Evolutionary conservation across 1,140 invertebrate species (phyloP), one percentile per base, ranked within the genome.

Genomic region (Chironomus striatipennis): DNA sequence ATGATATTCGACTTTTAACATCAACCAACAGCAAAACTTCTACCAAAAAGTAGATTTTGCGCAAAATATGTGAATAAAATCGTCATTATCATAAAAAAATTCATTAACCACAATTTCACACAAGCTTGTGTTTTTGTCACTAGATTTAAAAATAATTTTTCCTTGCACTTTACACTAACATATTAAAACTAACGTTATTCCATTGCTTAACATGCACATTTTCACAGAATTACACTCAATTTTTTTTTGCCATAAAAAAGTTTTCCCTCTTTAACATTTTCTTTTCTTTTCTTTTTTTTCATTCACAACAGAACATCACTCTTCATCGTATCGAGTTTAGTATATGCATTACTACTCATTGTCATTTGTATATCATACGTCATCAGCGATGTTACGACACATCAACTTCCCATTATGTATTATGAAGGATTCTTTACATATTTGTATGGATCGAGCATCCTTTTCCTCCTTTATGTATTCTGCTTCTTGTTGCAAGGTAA

Each of bases 361-460:
- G 93, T 96, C 75, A 89, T 96, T 18, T 96, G 94, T 85, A 89
- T 96, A 81, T 93, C 93, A 75, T 95, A 94, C 82, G 92, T 96
- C 77, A 92, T 96, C 80, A 93, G 93, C 79, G 93, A 97, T 86
- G 93, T 95, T 78, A 92, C 95, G 78, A 96, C 94, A 74, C 91
- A 95, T 83, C 93, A 92, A 83, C 87, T 96, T 75, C 94, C 95
- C 73, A 88, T 95, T 43, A 87, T 90, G 82, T 96, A 93, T 84
- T 96, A 96, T 86, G 94, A 99, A 90, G 94, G 93, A 75, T 98
- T 98, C 86, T 98, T 98, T 86, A 95, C 97, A 70, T 99, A 97
- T 84, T 88, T 99, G 70, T 98, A 98, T 84, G 92, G 93, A 77
- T 90, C 92, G 83, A 97, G 95, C 84, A 95, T 98, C 80, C 84